These are phyloP conservation scores for Cordilura impudica DNA, from an alignment of 2,888 invertebrate genomes.

Conservation along the genomic window DNA sequence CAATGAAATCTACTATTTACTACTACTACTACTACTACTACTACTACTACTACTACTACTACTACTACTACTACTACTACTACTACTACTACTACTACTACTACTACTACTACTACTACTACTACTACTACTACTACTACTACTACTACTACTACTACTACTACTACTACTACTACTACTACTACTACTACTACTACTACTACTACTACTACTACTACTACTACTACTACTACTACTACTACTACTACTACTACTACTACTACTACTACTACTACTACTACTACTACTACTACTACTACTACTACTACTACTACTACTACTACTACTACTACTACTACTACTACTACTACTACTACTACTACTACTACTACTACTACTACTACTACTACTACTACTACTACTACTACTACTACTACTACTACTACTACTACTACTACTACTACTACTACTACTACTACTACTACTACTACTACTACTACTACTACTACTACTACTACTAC, in stretches of 20 bases:
- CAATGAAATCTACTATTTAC: too few species aligned
- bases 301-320: slow-evolving; percentile 11
- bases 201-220: slow-evolving; percentile 11
- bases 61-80: slow-evolving; percentile 9
- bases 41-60: slow-evolving; percentile 9
- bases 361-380: slow-evolving; percentile 9
- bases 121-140: slow-evolving; percentile 14
- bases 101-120: slow-evolving; percentile 9
- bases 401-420: slow-evolving; percentile 4
- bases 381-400: slow-evolving; percentile 8
- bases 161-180: slow-evolving; percentile 11
- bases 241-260: slow-evolving; percentile 9
- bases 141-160: slow-evolving; percentile 10
- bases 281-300: slow-evolving; percentile 11
- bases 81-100: slow-evolving; percentile 13
- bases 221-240: slow-evolving; percentile 11
- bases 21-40: slow-evolving; percentile 11
- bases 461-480: background rate
- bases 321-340: slow-evolving; percentile 13
- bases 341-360: slow-evolving; percentile 11
- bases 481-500: background rate
- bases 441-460: slow-evolving; percentile 2
- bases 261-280: slow-evolving; percentile 11
- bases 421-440: background rate
- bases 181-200: slow-evolving; percentile 11